A percentile compares a stretch with the other conserved stretches of the same genome.
These are phyloP conservation scores for Macropodus opercularis DNA, from an alignment of 2,797 vertebrate genomes.

Conservation along the genomic window DNA sequence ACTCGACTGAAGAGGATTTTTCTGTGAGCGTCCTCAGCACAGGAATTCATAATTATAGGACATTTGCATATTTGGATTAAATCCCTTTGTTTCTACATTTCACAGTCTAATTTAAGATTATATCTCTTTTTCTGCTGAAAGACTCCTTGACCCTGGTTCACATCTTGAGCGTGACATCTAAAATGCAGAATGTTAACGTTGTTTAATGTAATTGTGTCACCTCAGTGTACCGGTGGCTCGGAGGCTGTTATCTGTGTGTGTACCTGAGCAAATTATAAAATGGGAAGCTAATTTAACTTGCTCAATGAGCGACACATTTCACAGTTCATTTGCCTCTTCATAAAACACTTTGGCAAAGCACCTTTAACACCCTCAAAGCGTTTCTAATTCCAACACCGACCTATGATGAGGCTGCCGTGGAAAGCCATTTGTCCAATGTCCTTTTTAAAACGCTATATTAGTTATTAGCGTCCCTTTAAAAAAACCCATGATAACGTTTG, in stretches of 20 bases:
- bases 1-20: slow-evolving; percentile 29
- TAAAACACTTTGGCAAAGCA: slow-evolving; percentile 60
- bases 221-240: slow-evolving; percentile 11
- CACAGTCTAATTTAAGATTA: slow-evolving; percentile 40
- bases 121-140: slow-evolving; percentile 27
- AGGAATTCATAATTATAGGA: slow-evolving; percentile 53
- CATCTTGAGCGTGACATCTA: slow-evolving; percentile 13
- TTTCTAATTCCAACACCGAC: slow-evolving; percentile 37
- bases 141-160: slow-evolving; percentile 2
- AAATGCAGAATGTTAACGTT: slow-evolving; percentile 26
- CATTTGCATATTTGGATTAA: slow-evolving; percentile 57
- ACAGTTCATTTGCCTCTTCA: slow-evolving; percentile 61
- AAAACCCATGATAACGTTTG: too few species aligned
- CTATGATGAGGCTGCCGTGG: slow-evolving; percentile 2
- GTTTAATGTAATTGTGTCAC: slow-evolving; percentile 34
- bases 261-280: slow-evolving; percentile 63
- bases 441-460: slow-evolving; percentile 27
- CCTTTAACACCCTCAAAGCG: slow-evolving; percentile 40
- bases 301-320: slow-evolving; percentile 59
- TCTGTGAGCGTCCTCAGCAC: slow-evolving; percentile 50
- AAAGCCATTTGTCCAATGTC: slow-evolving; percentile 1
- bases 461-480: too few species aligned
- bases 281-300: slow-evolving; percentile 62
- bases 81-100: slow-evolving; percentile 18
- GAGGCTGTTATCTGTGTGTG: slow-evolving; percentile 48